Evolutionary conservation across 1,140 invertebrate species (phyloP), one percentile per base, ranked within the genome.

Genomic region (Mactra quadrangularis): DNA sequence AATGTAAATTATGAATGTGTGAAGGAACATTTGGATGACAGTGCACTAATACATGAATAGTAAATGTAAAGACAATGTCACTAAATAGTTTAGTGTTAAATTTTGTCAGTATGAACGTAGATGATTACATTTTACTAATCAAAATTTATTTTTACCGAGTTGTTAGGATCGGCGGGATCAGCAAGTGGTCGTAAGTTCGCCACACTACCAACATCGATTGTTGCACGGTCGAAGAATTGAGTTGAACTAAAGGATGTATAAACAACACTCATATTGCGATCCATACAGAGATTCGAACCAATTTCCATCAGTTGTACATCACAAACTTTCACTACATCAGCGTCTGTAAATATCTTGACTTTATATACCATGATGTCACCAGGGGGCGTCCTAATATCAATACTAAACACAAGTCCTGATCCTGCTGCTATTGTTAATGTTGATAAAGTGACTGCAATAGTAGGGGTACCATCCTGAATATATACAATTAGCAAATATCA

Each of bases 271-370:
- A 68, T 47, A 29, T 68, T 3, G 9, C 31, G 19, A 35, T 79
- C 76, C 52, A 55, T 64, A 41, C 76, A 79, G 7, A 79, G 13
- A 35, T 79, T 66, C 22, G 33, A 22, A 29, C 76, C 76, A 25
- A 79, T 68, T 4, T 57, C n/a, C 60, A 79, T 68, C 29, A 79
- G 3, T 22, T 57, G 41, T 13, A 79, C 76, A 33, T 79, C 76
- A 55, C 62, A 79, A 52, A 79, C 64, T n/a, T 41, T 79, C 0
- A 45, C 62, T 29, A 52, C 19, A 9, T 50, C 62, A 35, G 76
- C 15, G 22, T 66, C 60, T 1, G 76, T 79, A 1, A 27, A 68
- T 13, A 79, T 38, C 1, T 6, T 66, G 31, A 79, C 33, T 47
- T 79, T 41, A 55, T 68, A 79, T 3, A 52, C n/a, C 25, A 47